Evolutionary conservation across 2,888 invertebrate species (phyloP), one percentile per base, ranked within the genome.

Genomic region (Ctenicera cuprea): DNA sequence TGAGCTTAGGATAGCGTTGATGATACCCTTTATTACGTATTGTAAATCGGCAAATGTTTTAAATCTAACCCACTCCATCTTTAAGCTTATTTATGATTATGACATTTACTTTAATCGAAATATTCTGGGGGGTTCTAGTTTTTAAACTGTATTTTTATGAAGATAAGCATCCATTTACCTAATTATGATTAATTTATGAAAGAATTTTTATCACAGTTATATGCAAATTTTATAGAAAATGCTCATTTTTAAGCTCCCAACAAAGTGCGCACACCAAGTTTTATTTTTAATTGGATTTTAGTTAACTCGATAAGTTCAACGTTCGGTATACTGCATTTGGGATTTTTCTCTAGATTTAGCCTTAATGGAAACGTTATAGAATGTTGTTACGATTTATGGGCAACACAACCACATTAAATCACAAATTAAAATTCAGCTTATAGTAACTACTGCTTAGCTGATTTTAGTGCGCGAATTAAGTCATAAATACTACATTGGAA

Each of bases 371-470:
- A 50, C 50, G 12, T 20, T 50, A 54, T 54, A 54, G 33, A 54
- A 54, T 54, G 54, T 45, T 45, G 45, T 54, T 54, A 54, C 30
- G 30, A 54, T 54, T 54, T 54, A 54, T 54, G 16, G 54, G 54
- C 54, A 54, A 54, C 26, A 30, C 22, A 54, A 54, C 54, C 12
- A 22, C 54, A 54, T 30, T 14, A 54, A 54, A 54, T 54, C 54
- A 9, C 22, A 22, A 50, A 54, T 54, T 30, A 22, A 50, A 50
- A 22, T 16, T 14, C 4, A 12, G 9, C 22, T 14, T 50, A 30
- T 30, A 54, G 30, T 54, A 33, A 30, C 14, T 54, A 9, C 16
- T 1, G 7, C 7, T 54, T 30, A 30, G 54, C 30, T 30, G 12
- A 30, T 54, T 54, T 54, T 54, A n/a, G 54, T 33, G 14, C 54